Evolutionary conservation across 2,888 invertebrate species (phyloP), one percentile per base, ranked within the genome.

Genomic region (Mantis religiosa): DNA sequence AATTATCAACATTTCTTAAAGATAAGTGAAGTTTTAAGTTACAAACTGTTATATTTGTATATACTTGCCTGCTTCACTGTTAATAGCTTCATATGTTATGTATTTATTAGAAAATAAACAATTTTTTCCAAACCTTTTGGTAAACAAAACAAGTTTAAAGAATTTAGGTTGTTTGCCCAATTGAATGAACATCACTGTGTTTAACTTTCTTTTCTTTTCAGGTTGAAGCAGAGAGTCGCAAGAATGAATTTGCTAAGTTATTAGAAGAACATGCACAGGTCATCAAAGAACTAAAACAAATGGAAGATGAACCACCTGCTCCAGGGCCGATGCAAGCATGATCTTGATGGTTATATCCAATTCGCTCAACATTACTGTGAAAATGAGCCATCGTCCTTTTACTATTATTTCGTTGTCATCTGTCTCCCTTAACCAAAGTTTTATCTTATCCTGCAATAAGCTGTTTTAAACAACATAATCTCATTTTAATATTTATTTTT

Each of bases 201-300:
- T 41, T 41, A 0, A 41, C 41, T 12, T 12, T 12, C 12, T 6
- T 87, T 27, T 83, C 14, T 84, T 27, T 89, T 28, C 92, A 93
- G 92, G 93, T 92, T 83, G 93, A 93, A 90, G 93, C 93, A 9
- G 93, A 93, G 90, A 93, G 92, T 81, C 92, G 93, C 86, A 92
- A 93, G 88, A 92, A 92, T 88, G 93, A 93, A 90, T 93, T 93
- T 90, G 93, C 93, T 41, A 91, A 93, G 90, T 91, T 93, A 28
- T 91, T 93, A 71, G 93, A 93, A 89, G 93, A 93, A 90, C 93
- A 93, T 90, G 93, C 93, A 71, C 93, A 93, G 91, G 93, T 93
- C 28, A 93, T 93, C 54, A 92, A 92, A 87, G 92, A 93, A 90
- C 91, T 93, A 90, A 93, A 93, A 90, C 92, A 93, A 90, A 93